Base-by-base conservation (phyloP, 2,888 invertebrate species). In the Archips xylosteana region DNA sequence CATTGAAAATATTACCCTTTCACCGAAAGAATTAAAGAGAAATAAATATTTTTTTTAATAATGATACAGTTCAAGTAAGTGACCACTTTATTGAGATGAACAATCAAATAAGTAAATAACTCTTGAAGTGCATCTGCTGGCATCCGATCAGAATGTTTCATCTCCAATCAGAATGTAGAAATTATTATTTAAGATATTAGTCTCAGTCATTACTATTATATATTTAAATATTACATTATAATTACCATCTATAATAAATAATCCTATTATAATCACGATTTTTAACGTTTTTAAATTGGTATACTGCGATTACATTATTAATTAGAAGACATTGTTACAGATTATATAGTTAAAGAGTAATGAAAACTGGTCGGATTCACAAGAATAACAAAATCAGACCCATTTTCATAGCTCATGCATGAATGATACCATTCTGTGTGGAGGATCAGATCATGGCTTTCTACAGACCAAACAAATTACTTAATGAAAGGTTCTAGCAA, bases 201-300 rank as follows among this genome's bases (percentile, higher is more conserved):
- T 71, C 32, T 45, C 45, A 4, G 6, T 49, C 13, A 61, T 70
- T 47, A 71, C 59, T 4, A 69, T 63, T 54, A 63, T 57, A 71
- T 59, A 59, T 64, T 57, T 60, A n/a, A 42, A 71, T 71, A 49
- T 65, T 49, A 65, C 57, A 66, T 71, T 64, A 57, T 60, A 49
- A 54, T 45, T 66, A 62, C 42, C 42, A 62, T 62, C 39, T 62
- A 62, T 62, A 42, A 23, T 62, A 62, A 62, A 62, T 62, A 45
- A 62, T 42, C 42, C 62, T 60, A 62, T 42, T 62, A 62, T 62
- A 12, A 62, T 62, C 42, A 62, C 10, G 36, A 62, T n/a, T 62
- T 62, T 5, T 23, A 62, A 60, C n/a, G 62, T 42, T 42, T 42
- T 42, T 42, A 42, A 39, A 62, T 62, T 62, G 23, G 23, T 54